Percentiles rank a stretch among this genome's conserved stretches.
These are phyloP conservation scores for Cranoglanis bouderius DNA, from an alignment of 2,113 vertebrate species.

Conservation along the genomic window DNA sequence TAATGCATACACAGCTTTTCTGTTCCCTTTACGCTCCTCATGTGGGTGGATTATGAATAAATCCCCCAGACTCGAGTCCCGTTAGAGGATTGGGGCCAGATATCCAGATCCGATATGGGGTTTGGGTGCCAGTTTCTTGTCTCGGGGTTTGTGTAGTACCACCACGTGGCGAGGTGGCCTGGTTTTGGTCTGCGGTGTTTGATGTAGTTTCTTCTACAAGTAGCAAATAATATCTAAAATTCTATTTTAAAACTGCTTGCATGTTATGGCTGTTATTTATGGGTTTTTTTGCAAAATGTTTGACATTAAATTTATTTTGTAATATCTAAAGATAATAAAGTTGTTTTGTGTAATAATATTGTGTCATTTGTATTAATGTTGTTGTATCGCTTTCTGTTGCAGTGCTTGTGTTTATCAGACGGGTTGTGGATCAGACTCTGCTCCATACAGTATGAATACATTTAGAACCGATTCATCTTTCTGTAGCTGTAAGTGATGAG, in stretches of 20 bases:
- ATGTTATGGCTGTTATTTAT: conserved; percentile 10
- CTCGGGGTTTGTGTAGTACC: neutral
- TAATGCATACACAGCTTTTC: neutral
- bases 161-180: neutral
- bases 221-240: neutral
- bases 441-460: too few relatives aligned
- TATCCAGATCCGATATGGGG: neutral
- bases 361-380: neutral
- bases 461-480: neutral
- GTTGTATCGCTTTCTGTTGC: too few relatives aligned
- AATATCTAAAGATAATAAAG: conserved; percentile 38
- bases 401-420: neutral
- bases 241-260: neutral
- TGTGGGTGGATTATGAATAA: neutral
- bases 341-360: neutral
- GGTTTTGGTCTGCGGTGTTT: neutral
- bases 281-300: neutral
- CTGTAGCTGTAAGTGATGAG: neutral
- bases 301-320: conserved; percentile 27
- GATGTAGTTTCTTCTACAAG: neutral
- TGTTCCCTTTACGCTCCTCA: neutral
- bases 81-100: neutral
- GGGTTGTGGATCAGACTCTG: neutral
- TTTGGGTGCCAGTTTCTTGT: conserved; percentile 22
- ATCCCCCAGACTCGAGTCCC: neutral